Evolutionary conservation across 2,888 invertebrate species (phyloP), one percentile per base, ranked within the genome.

Genomic region (Xestia rhomboidea): DNA sequence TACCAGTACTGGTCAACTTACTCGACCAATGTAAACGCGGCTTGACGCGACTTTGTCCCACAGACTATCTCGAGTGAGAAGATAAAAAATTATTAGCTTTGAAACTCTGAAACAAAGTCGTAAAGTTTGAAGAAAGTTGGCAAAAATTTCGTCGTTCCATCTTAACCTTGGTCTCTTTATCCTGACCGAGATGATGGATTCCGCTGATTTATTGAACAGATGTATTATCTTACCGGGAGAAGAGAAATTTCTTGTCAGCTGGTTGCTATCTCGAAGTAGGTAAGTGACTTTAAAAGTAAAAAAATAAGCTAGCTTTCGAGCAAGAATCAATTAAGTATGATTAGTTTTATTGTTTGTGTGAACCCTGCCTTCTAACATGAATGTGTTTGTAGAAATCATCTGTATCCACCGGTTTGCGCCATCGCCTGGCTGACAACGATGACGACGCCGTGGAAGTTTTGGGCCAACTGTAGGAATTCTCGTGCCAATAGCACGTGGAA

Each of bases 41-140:
- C 82, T 70, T 67, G 27, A 54, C 21, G 44, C 30, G 68, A 81
- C 80, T 79, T 81, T 79, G 78, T 73, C 66, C 77, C 77, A 82
- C 77, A 81, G 81, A 82, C 87, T 84, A 87, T 87, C 84, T 87
- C 68, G 73, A 87, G 85, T 73, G 84, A 75, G 76, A 75, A 87
- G 88, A 88, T 88, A 88, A 88, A 88, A 88, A 88, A 88, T 81
- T 88, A 88, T 88, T 88, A 83, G 85, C 89, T 83, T 87, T 83
- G 80, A 87, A 87, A 87, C 82, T 88, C 79, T 81, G 82, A 87
- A 87, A 85, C 81, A 87, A 88, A 85, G 80, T 87, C 80, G 77
- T 81, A 84, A 85, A 83, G 63, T 88, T 88, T 68, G 62, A 49
- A 49, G 82, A 85, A 85, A 88, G 76, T 88, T 88, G 18, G 57